phyloP scores from a whole-genome alignment of 1,140 invertebrate genomes.

The Lerema accius region DNA sequence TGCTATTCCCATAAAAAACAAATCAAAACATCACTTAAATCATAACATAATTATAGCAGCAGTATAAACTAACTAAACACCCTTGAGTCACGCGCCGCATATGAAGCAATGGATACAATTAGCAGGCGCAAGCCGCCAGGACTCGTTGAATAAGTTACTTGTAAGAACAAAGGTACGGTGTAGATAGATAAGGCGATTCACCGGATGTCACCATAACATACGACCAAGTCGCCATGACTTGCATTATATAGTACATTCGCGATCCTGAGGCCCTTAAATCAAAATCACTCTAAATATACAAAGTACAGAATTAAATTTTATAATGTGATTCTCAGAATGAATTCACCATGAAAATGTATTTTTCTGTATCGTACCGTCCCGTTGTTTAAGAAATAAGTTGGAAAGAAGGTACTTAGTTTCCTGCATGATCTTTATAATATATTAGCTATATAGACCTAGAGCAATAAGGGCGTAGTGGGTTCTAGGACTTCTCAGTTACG shows the following conservation, averaged over 20 bases:
- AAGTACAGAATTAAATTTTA: too few relatives aligned
- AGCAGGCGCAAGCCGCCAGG: conserved; percentile 50
- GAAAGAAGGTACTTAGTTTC: too few relatives aligned
- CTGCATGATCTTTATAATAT: too few relatives aligned
- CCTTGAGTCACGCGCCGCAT: conserved; percentile 33
- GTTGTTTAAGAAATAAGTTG: too few relatives aligned
- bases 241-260: conserved; percentile 17
- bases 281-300: conserved; percentile 18
- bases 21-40: conserved; percentile 3
- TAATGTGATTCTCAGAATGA: too few relatives aligned
- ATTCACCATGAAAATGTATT: too few relatives aligned
- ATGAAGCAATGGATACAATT: conserved; percentile 60
- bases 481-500: too few relatives aligned
- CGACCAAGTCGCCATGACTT: conserved; percentile 6
- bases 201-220: conserved; percentile 64
- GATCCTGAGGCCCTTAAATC: neutral
- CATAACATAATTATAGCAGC: neutral
- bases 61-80: conserved; percentile 15
- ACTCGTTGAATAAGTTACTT: conserved; percentile 51
- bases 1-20: too few relatives aligned
- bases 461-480: too few relatives aligned
- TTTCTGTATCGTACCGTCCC: too few relatives aligned
- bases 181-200: conserved; percentile 62
- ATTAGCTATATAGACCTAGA: too few relatives aligned
- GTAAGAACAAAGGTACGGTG: conserved; percentile 64